phyloP scores from a whole-genome alignment of 2,113 vertebrate genomes.

The Mormoops blainvillei region DNA sequence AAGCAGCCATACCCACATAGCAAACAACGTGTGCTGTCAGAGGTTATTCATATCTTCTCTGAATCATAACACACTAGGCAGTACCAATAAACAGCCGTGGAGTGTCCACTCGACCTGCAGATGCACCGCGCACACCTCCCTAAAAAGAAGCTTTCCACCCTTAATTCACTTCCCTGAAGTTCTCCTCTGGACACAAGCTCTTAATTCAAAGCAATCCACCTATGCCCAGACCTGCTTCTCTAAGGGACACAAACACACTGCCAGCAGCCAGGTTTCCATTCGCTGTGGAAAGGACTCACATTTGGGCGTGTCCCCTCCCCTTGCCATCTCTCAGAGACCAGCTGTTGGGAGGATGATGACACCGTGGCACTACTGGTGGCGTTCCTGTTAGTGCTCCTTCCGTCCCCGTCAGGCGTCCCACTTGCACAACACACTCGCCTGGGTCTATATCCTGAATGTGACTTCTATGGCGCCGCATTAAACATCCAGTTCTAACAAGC shows the following conservation, averaged over 20 bases:
- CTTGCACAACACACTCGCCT: not conserved
- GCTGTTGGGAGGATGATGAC: too few species aligned
- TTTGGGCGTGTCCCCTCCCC: not conserved
- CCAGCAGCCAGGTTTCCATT: not conserved
- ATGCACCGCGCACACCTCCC: not conserved
- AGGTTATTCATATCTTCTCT: not conserved
- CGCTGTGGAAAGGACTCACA: too few species aligned
- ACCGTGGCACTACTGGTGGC: not conserved
- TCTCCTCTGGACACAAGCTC: not conserved
- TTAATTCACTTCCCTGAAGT: not conserved
- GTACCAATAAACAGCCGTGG: not conserved
- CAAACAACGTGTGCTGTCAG: constrained; percentile 39
- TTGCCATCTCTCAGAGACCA: not conserved
- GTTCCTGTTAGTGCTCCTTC: too few species aligned
- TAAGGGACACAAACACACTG: not conserved
- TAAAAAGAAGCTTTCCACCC: not conserved
- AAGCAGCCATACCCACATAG: constrained; percentile 54
- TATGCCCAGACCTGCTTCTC: not conserved
- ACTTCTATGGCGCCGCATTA: not conserved
- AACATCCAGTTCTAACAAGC: not conserved
- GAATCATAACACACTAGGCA: not conserved
- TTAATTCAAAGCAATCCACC: not conserved
- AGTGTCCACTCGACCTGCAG: not conserved
- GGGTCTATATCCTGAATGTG: not conserved
- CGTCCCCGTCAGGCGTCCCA: not conserved